phyloP scores from a whole-genome alignment of 2,888 invertebrate genomes.

The Emmelina monodactyla region DNA sequence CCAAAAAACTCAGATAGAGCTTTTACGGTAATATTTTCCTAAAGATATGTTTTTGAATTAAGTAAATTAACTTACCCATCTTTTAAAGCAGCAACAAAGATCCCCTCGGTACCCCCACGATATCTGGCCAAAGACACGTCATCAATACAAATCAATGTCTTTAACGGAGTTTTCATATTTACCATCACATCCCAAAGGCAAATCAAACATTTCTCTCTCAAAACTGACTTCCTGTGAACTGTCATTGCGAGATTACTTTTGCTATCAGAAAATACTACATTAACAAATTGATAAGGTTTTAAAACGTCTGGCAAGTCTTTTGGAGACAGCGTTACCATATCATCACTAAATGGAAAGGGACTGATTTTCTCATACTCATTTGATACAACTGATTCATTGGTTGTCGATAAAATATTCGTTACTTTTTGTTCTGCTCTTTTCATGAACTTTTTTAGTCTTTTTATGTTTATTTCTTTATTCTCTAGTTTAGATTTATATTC shows the following conservation, averaged over 20 bases:
- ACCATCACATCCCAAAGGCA: constrained; percentile 50
- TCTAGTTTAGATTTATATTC: constrained; percentile 37
- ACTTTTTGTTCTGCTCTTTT: constrained; percentile 38
- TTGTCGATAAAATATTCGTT: constrained; percentile 26
- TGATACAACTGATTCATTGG: not conserved
- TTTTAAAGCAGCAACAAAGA: constrained; percentile 42
- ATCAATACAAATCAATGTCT: constrained; percentile 39
- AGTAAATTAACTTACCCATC: constrained; percentile 35
- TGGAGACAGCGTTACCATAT: constrained; percentile 25
- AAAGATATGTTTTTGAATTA: too few relatives aligned
- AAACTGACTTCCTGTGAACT: constrained; percentile 27
- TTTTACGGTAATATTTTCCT: too few relatives aligned
- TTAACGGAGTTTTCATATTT: constrained; percentile 34
- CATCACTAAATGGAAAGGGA: constrained; percentile 40
- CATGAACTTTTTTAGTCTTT: constrained; percentile 35
- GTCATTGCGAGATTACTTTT: constrained; percentile 40
- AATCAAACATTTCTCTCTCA: constrained; percentile 26
- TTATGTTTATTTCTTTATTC: constrained; percentile 26
- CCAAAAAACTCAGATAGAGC: too few relatives aligned
- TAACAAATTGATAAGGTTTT: too few relatives aligned
- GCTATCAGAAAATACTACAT: constrained; percentile 33
- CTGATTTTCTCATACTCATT: too few relatives aligned
- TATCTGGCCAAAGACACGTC: constrained; percentile 34
- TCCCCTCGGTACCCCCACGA: constrained; percentile 36
- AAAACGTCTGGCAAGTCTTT: constrained; percentile 23